phyloP scores from a whole-genome alignment of 2,797 vertebrate species.

The Myotis daubentonii region DNA sequence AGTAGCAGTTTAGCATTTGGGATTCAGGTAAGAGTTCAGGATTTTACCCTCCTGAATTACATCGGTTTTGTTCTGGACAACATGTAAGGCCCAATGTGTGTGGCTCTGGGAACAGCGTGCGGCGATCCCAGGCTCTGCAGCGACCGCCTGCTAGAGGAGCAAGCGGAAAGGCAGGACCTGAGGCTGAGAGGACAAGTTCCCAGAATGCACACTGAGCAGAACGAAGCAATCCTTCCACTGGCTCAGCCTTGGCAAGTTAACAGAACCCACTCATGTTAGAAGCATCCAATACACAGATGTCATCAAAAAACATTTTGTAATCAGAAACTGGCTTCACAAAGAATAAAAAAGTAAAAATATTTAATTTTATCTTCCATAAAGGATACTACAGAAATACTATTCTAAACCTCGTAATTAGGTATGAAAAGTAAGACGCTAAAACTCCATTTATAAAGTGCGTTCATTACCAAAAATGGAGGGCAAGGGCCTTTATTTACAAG shows the following conservation, averaged over 20 bases:
- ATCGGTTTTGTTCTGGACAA: background rate
- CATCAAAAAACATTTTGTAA: background rate
- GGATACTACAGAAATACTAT: constrained; percentile 49
- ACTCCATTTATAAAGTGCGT: constrained; percentile 72
- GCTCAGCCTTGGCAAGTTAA: background rate
- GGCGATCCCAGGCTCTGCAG: background rate
- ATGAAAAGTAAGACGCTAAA: constrained; percentile 44
- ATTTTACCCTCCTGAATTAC: background rate
- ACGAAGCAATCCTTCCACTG: background rate
- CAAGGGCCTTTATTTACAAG: constrained; percentile 49
- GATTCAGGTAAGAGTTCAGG: constrained; percentile 11
- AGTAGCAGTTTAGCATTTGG: background rate
- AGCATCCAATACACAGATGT: background rate
- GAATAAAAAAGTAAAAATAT: constrained; percentile 21
- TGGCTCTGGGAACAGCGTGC: constrained; percentile 4
- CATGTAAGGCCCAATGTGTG: background rate
- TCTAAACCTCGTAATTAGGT: constrained; percentile 39
- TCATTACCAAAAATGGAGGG: constrained; percentile 62
- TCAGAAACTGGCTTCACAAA: constrained; percentile 46
- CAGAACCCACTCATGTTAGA: background rate
- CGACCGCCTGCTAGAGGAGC: background rate
- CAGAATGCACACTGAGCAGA: background rate
- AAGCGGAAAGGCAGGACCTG: background rate
- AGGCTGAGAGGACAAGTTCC: background rate
- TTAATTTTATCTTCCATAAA: constrained; percentile 6